Evolutionary conservation across 2,888 invertebrate genomes (phyloP).

Genomic region (Epinotia ramella): DNA sequence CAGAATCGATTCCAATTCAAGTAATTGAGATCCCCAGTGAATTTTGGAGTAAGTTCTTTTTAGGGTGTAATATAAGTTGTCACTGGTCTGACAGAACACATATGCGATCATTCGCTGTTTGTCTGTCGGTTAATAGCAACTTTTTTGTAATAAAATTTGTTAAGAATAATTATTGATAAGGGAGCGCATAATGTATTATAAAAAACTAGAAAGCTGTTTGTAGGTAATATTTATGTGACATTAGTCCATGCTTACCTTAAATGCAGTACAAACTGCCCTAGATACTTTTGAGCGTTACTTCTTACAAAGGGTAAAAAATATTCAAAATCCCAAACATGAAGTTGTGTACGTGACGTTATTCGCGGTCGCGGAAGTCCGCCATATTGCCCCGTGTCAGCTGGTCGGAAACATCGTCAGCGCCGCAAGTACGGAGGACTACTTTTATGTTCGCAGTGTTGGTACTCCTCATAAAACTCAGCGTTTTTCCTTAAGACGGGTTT

Average conservation of each 20-base stretch:
- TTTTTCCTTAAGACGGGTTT: neutral
- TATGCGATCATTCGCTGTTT: too few relatives aligned
- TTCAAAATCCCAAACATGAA: slow-evolving; percentile 55
- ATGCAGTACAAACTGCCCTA: neutral
- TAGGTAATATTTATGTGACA: neutral
- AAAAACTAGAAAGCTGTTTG: neutral
- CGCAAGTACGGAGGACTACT: slow-evolving; percentile 62
- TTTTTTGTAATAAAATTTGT: too few relatives aligned
- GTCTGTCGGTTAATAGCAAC: too few relatives aligned
- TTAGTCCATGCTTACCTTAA: neutral
- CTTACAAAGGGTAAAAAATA: slow-evolving; percentile 45
- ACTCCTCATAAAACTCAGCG: slow-evolving; percentile 65
- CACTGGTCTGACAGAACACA: too few relatives aligned
- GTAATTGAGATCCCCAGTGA: neutral
- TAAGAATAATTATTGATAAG: too few relatives aligned
- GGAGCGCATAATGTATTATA: too few relatives aligned
- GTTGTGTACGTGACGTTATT: slow-evolving; percentile 55
- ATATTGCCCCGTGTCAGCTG: slow-evolving; percentile 67
- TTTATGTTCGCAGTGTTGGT: slow-evolving; percentile 60
- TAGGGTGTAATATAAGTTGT: too few relatives aligned
- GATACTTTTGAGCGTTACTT: neutral
- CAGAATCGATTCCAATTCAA: neutral
- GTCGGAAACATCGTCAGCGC: slow-evolving; percentile 61
- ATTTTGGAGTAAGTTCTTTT: neutral
- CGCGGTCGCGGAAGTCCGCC: slow-evolving; percentile 63